phyloP scores from a whole-genome alignment of 2,113 vertebrate genomes.

The Bagarius yarrelli region DNA sequence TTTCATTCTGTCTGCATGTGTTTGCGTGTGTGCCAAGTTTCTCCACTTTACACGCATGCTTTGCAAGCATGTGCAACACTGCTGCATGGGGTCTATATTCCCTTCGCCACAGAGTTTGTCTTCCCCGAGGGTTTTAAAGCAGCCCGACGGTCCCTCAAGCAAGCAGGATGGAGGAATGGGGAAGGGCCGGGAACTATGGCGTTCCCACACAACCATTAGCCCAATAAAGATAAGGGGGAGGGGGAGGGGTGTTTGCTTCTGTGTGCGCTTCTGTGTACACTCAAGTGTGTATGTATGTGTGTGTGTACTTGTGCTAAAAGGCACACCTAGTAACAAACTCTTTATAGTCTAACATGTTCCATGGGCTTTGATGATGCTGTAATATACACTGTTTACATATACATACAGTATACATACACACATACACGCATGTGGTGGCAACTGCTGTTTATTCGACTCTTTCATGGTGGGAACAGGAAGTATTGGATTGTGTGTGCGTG shows the following conservation, averaged over 20 bases:
- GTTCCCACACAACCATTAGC: constrained; percentile 65
- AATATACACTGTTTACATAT: not conserved
- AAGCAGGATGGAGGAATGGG: constrained; percentile 57
- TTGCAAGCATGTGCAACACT: not conserved
- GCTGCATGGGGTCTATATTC: not conserved
- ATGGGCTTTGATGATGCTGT: not conserved
- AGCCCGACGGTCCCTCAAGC: constrained; percentile 23
- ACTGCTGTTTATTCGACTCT: constrained; percentile 40
- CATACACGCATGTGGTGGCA: not conserved
- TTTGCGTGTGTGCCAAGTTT: not conserved
- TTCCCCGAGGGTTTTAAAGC: constrained; percentile 16
- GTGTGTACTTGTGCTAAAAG: not conserved
- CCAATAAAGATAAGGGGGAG: constrained; percentile 62
- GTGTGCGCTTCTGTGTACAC: constrained; percentile 39
- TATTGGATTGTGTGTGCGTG: constrained; percentile 47
- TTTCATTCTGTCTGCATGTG: not conserved
- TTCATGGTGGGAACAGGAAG: constrained; percentile 45
- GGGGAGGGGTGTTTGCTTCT: constrained; percentile 15
- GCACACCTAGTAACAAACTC: not conserved
- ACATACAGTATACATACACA: not conserved
- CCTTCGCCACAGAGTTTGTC: not conserved
- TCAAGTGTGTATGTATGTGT: constrained; percentile 21
- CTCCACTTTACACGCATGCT: too few relatives aligned
- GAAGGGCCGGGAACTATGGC: constrained; percentile 60
- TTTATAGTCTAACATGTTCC: not conserved